phyloP scores from a whole-genome alignment of 2,113 vertebrate species.

The Xiphorhynchus elegans region DNA sequence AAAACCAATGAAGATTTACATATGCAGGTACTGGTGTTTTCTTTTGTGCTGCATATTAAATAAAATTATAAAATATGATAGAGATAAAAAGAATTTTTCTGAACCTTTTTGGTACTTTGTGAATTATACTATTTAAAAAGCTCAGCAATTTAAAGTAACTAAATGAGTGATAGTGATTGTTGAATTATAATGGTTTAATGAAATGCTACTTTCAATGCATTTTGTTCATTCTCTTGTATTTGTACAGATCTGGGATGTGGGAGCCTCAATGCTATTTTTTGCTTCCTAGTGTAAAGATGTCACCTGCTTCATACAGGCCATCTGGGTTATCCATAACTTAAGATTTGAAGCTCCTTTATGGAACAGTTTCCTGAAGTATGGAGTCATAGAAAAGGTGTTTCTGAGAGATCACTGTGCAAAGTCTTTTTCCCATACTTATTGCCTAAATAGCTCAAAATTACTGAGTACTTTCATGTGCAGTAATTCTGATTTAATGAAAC shows the following conservation, averaged over 20 bases:
- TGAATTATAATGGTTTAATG: not conserved
- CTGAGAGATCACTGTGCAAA: not conserved
- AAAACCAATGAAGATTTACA: slow-evolving; percentile 83
- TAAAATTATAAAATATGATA: not conserved
- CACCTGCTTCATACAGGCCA: not conserved
- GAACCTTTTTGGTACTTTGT: not conserved
- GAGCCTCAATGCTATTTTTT: not conserved
- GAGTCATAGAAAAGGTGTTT: not conserved
- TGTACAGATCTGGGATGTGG: not conserved
- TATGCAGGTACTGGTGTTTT: slow-evolving; percentile 75
- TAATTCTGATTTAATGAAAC: not conserved
- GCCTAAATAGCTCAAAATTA: not conserved
- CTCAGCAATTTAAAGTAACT: not conserved
- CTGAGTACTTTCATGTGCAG: not conserved
- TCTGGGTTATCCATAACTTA: not conserved
- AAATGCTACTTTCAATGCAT: not conserved
- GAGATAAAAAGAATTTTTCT: not conserved
- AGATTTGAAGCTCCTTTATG: not conserved
- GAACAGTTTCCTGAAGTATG: not conserved
- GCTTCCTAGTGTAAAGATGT: not conserved
- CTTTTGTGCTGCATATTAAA: not conserved
- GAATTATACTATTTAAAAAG: not conserved
- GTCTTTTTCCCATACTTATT: not conserved
- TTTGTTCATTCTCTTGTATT: not conserved
- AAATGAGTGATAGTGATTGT: not conserved